Evolutionary conservation across 2,113 vertebrate genomes (phyloP).

Genomic region (Choloepus hoffmanni): DNA sequence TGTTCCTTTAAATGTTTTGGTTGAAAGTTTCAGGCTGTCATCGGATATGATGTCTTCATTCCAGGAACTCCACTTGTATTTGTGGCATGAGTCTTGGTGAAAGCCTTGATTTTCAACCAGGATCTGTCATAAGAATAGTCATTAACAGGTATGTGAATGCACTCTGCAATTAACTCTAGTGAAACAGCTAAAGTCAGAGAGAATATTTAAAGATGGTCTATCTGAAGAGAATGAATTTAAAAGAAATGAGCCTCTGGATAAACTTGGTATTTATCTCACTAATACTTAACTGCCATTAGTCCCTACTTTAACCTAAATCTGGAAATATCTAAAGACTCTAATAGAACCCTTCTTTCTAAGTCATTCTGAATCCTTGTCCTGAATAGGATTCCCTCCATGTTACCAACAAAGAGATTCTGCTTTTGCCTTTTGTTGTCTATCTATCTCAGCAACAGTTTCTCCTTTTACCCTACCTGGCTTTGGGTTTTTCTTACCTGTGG

Average conservation of each 20-base stretch:
- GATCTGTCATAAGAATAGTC: background rate
- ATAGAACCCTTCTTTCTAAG: background rate
- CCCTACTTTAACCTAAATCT: background rate
- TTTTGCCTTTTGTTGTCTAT: background rate
- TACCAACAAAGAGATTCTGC: background rate
- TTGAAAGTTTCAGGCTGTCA: background rate
- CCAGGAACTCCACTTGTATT: background rate
- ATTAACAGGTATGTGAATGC: background rate
- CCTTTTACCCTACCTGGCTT: background rate
- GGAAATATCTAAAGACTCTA: background rate
- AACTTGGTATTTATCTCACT: background rate
- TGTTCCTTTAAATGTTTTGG: background rate
- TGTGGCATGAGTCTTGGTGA: background rate
- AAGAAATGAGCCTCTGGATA: background rate
- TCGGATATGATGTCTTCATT: background rate
- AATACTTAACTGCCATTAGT: constrained; percentile 18
- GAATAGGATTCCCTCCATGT: background rate
- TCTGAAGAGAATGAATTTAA: background rate
- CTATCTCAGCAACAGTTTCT: background rate
- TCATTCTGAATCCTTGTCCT: background rate
- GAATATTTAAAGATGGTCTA: background rate
- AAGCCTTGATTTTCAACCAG: background rate
- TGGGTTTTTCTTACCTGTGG: background rate
- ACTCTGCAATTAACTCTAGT: background rate
- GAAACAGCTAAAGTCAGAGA: background rate